Base-by-base conservation (phyloP, 2,797 vertebrate species). In the Adelosebastes latens region DNA sequence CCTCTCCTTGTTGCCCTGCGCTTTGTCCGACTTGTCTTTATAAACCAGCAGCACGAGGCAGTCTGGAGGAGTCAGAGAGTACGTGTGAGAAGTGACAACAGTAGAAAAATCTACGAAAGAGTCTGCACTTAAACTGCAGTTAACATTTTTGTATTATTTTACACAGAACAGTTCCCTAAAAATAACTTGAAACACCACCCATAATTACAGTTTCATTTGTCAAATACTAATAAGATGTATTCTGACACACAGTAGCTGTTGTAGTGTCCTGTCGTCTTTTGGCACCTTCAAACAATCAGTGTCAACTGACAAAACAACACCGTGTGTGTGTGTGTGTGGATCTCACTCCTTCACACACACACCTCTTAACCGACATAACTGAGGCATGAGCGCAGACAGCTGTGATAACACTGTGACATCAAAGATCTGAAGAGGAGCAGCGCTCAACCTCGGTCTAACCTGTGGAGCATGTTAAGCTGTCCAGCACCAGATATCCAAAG, bases 1-100 rank as follows among this genome's bases (percentile, higher is more conserved):
- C 72, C 95, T 95, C 89, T 98, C 97, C 91, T 95, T 97, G 53
- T 95, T 94, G 63, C 97, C 97, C 81, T 96, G 96, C 2, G 87
- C 89, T 49, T 96, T 96, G 71, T 98, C 97, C 0, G 95, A 89
- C 85, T 94, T 94, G 89, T 94, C 93, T 81, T 93, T 94, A 20
- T 88, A 94, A 36, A 92, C 87, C 79, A 93, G 87, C 71, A 94
- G 84, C 42, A 94, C 71, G 0, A 95, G 91, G 79, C 94, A 94
- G 68, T 95, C 93, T 95, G 88, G 12, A 71, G 69, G 46, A 75
- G 32, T 3, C 36, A 27, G 8, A 60, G 22, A 39, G 29, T 2
- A 1, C 12, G 5, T 0, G 25, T 20, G 27, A 81, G 36, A 14
- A 0, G 14, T 22, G n/a, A 34, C 31, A 42, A 36, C 14, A 2